phyloP scores from a whole-genome alignment of 1,140 invertebrate species.

The Cylas formicarius region DNA sequence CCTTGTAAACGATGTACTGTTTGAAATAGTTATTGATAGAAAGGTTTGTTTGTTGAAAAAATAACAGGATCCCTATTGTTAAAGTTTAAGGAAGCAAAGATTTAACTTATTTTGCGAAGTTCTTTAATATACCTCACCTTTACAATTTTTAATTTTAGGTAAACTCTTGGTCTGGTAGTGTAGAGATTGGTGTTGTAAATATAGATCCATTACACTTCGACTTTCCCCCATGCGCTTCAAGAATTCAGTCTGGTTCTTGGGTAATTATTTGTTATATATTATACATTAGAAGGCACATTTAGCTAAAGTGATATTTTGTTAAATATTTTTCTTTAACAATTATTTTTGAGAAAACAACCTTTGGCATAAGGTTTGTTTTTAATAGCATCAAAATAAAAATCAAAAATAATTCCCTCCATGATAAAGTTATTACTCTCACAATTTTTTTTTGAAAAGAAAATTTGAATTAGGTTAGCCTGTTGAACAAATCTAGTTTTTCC shows the following conservation, averaged over 20 bases:
- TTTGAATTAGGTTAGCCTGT: too few species aligned
- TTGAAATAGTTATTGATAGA: conserved; percentile 82
- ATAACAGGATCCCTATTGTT: neutral
- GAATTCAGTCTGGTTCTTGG: conserved; percentile 80
- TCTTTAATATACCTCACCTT: too few species aligned
- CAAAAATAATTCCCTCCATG: too few species aligned
- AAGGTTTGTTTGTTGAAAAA: conserved; percentile 53
- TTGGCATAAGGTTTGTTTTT: too few species aligned
- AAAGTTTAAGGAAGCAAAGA: too few species aligned
- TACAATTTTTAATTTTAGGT: conserved; percentile 48
- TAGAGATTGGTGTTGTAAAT: conserved; percentile 86
- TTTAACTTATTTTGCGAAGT: neutral
- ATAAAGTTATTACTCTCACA: too few species aligned
- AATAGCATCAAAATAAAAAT: too few species aligned
- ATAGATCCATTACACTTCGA: conserved; percentile 74
- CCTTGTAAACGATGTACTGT: conserved; percentile 73
- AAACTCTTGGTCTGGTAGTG: conserved; percentile 80
- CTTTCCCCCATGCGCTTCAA: conserved; percentile 75
- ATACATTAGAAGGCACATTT: conserved; percentile 9
- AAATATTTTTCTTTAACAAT: too few species aligned
- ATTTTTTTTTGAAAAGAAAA: too few species aligned
- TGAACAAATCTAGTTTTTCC: too few species aligned
- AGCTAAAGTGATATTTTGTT: conserved; percentile 9
- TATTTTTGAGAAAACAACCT: too few species aligned
- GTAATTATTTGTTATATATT: conserved; percentile 43